A percentile compares a stretch with the other conserved stretches of the same genome.
These are phyloP conservation scores for Lasius platythorax DNA, from an alignment of 2,888 invertebrate species.

Conservation along the genomic window DNA sequence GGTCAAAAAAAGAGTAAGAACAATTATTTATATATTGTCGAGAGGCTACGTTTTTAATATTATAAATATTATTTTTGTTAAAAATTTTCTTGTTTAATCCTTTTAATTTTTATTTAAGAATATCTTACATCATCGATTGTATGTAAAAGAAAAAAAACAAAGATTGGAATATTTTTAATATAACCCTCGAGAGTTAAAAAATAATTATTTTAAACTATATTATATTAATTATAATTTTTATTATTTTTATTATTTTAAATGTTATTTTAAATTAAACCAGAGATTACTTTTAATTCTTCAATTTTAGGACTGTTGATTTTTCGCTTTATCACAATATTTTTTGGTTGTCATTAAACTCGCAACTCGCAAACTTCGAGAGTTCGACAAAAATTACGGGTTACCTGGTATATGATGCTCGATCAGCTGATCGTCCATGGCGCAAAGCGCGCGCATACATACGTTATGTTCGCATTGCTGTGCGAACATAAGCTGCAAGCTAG, in stretches of 20 bases:
- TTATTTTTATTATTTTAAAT: background rate
- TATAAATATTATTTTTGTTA: background rate
- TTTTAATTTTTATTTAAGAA: background rate
- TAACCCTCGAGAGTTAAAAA: background rate
- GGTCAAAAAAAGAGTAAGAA: background rate
- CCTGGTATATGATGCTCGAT: conserved; percentile 11
- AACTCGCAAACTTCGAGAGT: background rate
- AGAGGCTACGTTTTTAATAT: background rate
- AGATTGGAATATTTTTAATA: background rate
- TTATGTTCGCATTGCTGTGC: background rate
- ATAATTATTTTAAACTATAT: conserved; percentile 11
- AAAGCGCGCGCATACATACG: background rate
- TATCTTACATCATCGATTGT: background rate
- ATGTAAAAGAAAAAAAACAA: background rate
- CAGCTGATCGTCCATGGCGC: conserved; percentile 35
- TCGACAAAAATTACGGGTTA: background rate
- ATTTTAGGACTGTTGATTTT: background rate
- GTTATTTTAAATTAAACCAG: background rate
- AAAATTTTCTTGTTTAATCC: background rate
- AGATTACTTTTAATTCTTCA: background rate
- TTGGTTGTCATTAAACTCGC: background rate
- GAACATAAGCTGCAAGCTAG: background rate
- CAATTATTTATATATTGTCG: background rate
- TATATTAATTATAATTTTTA: background rate
- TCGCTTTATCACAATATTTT: background rate